Evolutionary conservation across 2,888 invertebrate species (phyloP).

Genomic region (Stomorhina lunata): DNA sequence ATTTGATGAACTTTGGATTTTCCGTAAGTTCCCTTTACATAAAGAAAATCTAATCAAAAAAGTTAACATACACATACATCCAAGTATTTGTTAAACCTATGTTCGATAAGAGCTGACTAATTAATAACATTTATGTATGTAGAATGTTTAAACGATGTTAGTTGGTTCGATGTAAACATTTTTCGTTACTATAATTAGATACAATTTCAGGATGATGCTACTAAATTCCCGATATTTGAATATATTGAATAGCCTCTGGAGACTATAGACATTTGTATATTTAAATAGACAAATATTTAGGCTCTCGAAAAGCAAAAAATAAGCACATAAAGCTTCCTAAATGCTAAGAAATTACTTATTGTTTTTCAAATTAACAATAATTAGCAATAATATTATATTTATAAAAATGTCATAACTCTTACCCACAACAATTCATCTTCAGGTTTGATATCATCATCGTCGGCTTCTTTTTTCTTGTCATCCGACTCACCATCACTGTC

Average conservation of each 20-base stretch:
- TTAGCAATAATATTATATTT: not conserved
- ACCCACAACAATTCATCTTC: conserved; percentile 85
- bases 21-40: not conserved
- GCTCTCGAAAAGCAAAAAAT: not conserved
- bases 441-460: conserved; percentile 81
- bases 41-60: too few relatives aligned
- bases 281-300: not conserved
- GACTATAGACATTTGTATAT: not conserved
- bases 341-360: conserved; percentile 29
- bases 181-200: too few relatives aligned
- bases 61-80: too few relatives aligned
- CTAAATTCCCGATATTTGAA: too few relatives aligned
- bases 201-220: too few relatives aligned
- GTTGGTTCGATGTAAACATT: too few relatives aligned
- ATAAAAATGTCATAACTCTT: conserved; percentile 68
- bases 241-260: not conserved
- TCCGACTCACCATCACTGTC: conserved; percentile 68
- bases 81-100: too few relatives aligned
- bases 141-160: too few relatives aligned
- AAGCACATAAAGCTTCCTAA: not conserved
- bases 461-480: conserved; percentile 64
- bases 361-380: conserved; percentile 11
- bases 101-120: too few relatives aligned
- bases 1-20: not conserved
- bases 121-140: too few relatives aligned